Evolutionary conservation across 2,888 invertebrate genomes (phyloP), one percentile per base, ranked within the genome.

Genomic region (Diarsia rubi): DNA sequence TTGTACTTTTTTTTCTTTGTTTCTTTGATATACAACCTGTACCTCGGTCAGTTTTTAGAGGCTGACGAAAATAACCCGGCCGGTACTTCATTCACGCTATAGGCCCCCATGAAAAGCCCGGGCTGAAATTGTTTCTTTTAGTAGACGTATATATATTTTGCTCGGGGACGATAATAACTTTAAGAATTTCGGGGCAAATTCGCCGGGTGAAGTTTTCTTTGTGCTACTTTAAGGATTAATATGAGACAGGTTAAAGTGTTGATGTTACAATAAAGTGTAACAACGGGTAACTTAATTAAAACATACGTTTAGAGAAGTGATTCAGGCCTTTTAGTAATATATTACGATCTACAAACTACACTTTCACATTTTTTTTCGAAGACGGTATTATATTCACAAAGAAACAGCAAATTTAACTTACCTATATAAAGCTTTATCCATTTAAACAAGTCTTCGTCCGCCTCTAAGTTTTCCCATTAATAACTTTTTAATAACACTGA

Each of bases 401-500:
- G 9, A 9, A 47, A 57, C 6, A 68, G 9, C 8, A 67, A n/a
- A 44, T 21, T 3, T 37, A 69, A 68, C 82, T 84, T 62, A 82
- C 82, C 69, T 73, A 47, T 75, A 76, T 69, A 75, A 75, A 52
- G 47, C 52, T 68, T 62, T 68, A 37, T 80, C 64, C 75, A 84
- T 84, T 75, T 68, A 70, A 45, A 37, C 9, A 71, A 70, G 45
- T 84, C 62, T 68, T 64, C 57, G 12, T 12, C 62, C 67, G 24
- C 14, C 59, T 47, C 57, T 52, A 65, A 80, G 64, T 81, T 76
- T 68, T 73, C 42, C 62, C 59, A 80, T 70, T 68, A 80, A 70
- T 64, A 84, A 82, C 81, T 82, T 83, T 79, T 54, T 68, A 80
- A 75, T 64, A 70, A 73, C 60, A 73, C 84, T 65, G 68, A 75